A percentile compares a stretch with the other conserved stretches of the same genome.
These are phyloP conservation scores for Aleadryas rufinucha DNA, from an alignment of 2,113 vertebrate genomes.

Conservation along the genomic window DNA sequence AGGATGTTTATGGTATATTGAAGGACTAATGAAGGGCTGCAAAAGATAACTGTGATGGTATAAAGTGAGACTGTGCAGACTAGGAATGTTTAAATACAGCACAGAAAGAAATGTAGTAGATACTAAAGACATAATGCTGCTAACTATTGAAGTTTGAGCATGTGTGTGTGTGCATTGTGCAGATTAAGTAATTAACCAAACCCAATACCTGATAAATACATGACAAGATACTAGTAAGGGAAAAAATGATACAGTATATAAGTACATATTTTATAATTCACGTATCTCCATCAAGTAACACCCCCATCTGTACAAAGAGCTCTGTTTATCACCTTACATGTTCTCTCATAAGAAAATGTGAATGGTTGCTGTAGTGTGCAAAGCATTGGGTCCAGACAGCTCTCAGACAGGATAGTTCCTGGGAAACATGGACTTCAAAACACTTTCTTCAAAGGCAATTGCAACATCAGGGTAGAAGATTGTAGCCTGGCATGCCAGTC, in stretches of 20 bases:
- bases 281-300: neutral
- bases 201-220: neutral
- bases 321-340: neutral
- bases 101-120: neutral
- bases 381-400: neutral
- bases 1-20: neutral
- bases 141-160: neutral
- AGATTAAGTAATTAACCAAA: neutral
- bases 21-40: slow-evolving; percentile 31
- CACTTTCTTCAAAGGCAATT: neutral
- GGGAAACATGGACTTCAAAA: accelerated
- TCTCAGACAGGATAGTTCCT: neutral
- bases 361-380: accelerated
- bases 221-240: neutral
- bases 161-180: neutral
- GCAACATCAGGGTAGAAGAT: neutral
- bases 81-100: neutral
- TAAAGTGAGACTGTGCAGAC: neutral
- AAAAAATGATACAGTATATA: neutral
- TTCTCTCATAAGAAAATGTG: neutral
- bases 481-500: neutral
- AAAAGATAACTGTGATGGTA: neutral
- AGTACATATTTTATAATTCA: neutral
- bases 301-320: neutral
- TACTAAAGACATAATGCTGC: neutral